Evolutionary conservation across 1,140 invertebrate genomes (phyloP).

Genomic region (Sesamia nonagrioides): DNA sequence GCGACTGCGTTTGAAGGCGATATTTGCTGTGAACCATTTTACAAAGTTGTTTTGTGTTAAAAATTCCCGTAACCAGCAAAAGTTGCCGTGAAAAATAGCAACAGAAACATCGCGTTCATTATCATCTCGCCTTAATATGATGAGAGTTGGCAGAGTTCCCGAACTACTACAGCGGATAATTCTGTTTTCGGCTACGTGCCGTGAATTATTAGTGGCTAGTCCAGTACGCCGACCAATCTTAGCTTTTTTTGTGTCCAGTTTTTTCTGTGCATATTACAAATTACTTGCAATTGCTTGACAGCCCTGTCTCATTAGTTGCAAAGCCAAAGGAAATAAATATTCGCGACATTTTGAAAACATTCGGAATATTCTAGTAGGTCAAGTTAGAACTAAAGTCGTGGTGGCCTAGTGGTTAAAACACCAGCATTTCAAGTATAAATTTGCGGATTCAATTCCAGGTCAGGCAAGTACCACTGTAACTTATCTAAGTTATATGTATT

Average conservation of each 20-base stretch:
- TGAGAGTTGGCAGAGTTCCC: conserved; percentile 79
- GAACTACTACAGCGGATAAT: conserved; percentile 71
- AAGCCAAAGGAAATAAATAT: neutral
- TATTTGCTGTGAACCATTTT: conserved; percentile 3
- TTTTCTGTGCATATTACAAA: conserved; percentile 39
- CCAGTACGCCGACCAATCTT: conserved; percentile 63
- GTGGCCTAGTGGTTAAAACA: too few relatives aligned
- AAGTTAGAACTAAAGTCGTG: too few relatives aligned
- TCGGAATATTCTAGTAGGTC: neutral
- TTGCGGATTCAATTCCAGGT: too few relatives aligned
- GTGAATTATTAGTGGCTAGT: conserved; percentile 72
- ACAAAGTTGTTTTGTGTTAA: conserved; percentile 37
- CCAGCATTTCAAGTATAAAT: too few relatives aligned
- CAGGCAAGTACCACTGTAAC: too few relatives aligned
- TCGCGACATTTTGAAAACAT: neutral
- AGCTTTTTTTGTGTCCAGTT: conserved; percentile 25
- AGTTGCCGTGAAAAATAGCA: conserved; percentile 54
- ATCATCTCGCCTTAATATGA: conserved; percentile 79
- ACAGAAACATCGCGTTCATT: conserved; percentile 71
- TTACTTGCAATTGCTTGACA: conserved; percentile 24
- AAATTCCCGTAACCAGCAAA: conserved; percentile 18
- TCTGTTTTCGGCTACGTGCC: conserved; percentile 78
- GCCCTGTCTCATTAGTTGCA: neutral
- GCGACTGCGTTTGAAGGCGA: neutral
- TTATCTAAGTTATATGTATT: too few relatives aligned